Base-by-base conservation (phyloP, 2,888 invertebrate genomes). In the Chloroclystis v-ata region DNA sequence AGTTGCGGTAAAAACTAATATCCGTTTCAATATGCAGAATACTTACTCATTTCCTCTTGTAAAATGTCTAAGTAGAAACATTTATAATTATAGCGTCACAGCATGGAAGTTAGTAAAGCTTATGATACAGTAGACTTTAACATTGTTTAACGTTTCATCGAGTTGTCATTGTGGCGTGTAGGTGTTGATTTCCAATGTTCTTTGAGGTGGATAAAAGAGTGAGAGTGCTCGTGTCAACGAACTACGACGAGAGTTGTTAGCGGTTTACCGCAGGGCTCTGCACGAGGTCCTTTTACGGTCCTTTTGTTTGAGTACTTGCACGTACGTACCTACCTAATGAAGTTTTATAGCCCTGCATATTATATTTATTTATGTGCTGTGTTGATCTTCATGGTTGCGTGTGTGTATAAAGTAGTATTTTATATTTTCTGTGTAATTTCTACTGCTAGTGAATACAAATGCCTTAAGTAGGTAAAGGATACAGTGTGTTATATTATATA, bases 191-290 rank as follows among this genome's bases (percentile, higher is more conserved):
- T 43, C 24, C 14, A 55, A 42, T 35, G 43, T 32, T 39, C 46
- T 45, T 46, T 32, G 33, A 46, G 53, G 55, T 51, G 28, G 40
- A 48, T 51, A 49, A 41, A 60, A 70, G 63, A 71, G 66, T 57
- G 68, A 72, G 69, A 72, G 72, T 72, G 56, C 57, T 60, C 52
- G 60, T 70, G 75, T 73, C 72, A 68, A 72, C 58, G 69, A 75
- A 73, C 74, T 66, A 52, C 42, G 55, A 52, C 42, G 55, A 44
- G 52, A 55, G 64, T 61, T 63, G 65, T 72, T 71, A 69, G 77
- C 63, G 76, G 78, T 69, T 63, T 67, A 75, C 77, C 78, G 54
- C 76, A 75, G 64, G 69, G 71, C 55, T 49, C 61, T 56, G 58
- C 57, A 56, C 67, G 71, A 52, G 66, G 65, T 53, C 65, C 63